Evolutionary conservation across 2,113 vertebrate species (phyloP).

Genomic region (Crotalus helleri): DNA sequence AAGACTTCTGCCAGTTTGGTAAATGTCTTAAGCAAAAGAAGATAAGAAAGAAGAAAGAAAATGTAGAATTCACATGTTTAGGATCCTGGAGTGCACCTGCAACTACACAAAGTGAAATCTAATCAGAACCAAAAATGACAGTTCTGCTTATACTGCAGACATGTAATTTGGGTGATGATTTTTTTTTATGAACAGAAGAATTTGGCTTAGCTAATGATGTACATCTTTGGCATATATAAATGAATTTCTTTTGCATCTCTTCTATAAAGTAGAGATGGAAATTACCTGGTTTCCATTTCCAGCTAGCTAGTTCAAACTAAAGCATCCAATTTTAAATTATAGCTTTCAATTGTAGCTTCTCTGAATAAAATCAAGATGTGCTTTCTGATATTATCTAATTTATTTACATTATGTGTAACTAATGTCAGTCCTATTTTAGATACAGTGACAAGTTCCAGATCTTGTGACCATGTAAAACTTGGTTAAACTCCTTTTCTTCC

Average conservation of each 20-base stretch:
- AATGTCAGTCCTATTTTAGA: not conserved
- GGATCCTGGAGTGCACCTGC: not conserved
- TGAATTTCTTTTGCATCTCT: not conserved
- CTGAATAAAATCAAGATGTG: not conserved
- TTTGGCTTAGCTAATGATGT: not conserved
- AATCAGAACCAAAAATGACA: not conserved
- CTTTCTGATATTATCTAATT: not conserved
- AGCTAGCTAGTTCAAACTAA: not conserved
- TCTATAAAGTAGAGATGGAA: not conserved
- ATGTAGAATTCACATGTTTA: not conserved
- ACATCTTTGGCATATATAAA: not conserved
- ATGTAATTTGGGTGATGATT: not conserved
- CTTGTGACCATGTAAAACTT: not conserved
- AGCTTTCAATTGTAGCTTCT: not conserved
- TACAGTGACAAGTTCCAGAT: not conserved
- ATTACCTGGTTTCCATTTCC: not conserved
- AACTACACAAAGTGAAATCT: not conserved
- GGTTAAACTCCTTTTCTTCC: not conserved
- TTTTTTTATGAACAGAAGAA: not conserved
- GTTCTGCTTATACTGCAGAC: not conserved
- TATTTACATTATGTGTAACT: not conserved
- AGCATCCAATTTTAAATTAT: not conserved
- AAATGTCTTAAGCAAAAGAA: not conserved
- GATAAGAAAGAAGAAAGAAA: not conserved
- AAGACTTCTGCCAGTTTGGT: not conserved